phyloP scores from a whole-genome alignment of 2,113 vertebrate species.

The Macrotis lagotis region DNA sequence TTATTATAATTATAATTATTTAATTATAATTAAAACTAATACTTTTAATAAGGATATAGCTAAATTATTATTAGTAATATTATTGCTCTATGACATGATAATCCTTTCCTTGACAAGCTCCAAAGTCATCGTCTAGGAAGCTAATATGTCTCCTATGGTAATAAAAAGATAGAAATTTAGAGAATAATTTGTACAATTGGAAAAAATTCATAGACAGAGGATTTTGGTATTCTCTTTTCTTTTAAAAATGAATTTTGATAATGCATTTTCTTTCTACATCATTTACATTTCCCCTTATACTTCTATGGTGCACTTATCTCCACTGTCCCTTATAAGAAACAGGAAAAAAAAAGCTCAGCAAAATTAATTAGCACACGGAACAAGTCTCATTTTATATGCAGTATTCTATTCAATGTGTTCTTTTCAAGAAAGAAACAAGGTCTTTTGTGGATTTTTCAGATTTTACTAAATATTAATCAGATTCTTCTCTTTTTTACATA shows the following conservation, averaged over 20 bases:
- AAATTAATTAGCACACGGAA: neutral
- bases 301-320: neutral
- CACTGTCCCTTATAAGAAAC: neutral
- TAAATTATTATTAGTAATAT: conserved; percentile 44
- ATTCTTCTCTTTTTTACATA: neutral
- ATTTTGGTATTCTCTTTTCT: neutral
- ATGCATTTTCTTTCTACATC: neutral
- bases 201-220: neutral
- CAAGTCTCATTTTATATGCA: neutral
- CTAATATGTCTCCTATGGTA: neutral
- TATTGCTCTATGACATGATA: neutral
- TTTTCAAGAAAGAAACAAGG: neutral
- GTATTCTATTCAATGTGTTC: neutral
- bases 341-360: neutral
- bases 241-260: neutral
- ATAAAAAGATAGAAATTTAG: neutral
- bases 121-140: conserved; percentile 7
- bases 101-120: conserved; percentile 8
- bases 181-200: conserved; percentile 10
- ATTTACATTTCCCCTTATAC: neutral
- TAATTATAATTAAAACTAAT: conserved; percentile 17
- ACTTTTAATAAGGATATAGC: conserved; percentile 11
- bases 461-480: neutral
- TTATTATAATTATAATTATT: conserved; percentile 34
- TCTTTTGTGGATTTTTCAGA: neutral